Evolutionary conservation across 2,797 vertebrate species (phyloP).

Genomic region (Parauchenoglanis ngamensis): DNA sequence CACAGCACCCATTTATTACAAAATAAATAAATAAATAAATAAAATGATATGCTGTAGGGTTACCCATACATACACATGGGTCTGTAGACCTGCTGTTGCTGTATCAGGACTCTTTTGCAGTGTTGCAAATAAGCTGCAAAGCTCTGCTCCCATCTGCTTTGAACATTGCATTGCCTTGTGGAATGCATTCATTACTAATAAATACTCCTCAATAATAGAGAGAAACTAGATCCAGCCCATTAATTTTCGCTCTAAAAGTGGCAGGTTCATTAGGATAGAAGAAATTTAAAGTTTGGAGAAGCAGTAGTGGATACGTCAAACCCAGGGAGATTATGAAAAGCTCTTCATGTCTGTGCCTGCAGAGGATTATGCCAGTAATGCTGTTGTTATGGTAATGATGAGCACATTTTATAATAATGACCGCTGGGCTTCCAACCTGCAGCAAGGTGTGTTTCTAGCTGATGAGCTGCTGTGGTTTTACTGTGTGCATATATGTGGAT

Average conservation of each 20-base stretch:
- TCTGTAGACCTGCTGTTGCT: slow-evolving; percentile 12
- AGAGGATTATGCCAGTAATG: slow-evolving; percentile 59
- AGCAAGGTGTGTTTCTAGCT: slow-evolving; percentile 53
- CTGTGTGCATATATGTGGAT: slow-evolving; percentile 9
- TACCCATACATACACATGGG: slow-evolving; percentile 28
- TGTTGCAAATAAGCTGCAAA: background rate
- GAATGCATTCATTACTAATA: slow-evolving; percentile 53
- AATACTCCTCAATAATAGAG: slow-evolving; percentile 48
- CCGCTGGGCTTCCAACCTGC: slow-evolving; percentile 48
- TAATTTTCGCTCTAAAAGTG: slow-evolving; percentile 48
- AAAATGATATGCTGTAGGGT: slow-evolving; percentile 31
- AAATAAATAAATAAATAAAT: background rate
- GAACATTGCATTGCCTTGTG: slow-evolving; percentile 39
- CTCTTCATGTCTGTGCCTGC: slow-evolving; percentile 55
- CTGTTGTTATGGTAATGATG: slow-evolving; percentile 60
- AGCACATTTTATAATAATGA: slow-evolving; percentile 56
- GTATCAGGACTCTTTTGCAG: background rate
- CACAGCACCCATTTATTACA: slow-evolving; percentile 51
- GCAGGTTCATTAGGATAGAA: slow-evolving; percentile 52
- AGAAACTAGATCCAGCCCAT: slow-evolving; percentile 44
- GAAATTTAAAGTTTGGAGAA: slow-evolving; percentile 50
- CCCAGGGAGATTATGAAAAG: slow-evolving; percentile 56
- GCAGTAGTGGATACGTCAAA: slow-evolving; percentile 47
- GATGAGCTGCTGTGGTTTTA: slow-evolving; percentile 36
- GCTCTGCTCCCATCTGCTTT: background rate